Percentiles rank a stretch among this genome's conserved stretches.
These are phyloP conservation scores for Julus scanicus DNA, from an alignment of 2,888 invertebrate genomes.

Conservation along the genomic window DNA sequence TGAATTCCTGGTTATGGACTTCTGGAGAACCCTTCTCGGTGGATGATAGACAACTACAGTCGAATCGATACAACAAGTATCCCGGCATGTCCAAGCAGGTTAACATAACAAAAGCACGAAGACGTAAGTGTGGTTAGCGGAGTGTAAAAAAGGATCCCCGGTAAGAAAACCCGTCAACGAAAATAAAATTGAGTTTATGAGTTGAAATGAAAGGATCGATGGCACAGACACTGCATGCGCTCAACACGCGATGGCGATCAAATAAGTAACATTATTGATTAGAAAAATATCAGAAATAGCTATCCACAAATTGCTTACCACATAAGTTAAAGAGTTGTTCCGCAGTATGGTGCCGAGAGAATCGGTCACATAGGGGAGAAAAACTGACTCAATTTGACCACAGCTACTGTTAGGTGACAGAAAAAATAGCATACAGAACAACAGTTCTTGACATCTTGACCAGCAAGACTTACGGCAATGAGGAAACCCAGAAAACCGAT, in stretches of 20 bases:
- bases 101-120: background rate
- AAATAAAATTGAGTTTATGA: slow-evolving; percentile 36
- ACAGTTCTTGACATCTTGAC: background rate
- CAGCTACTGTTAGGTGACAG: background rate
- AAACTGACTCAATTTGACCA: background rate
- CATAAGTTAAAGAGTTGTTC: too few relatives aligned
- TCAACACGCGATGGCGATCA: background rate
- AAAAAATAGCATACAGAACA: background rate
- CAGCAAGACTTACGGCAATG: background rate
- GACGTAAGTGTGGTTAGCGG: background rate
- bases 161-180: background rate
- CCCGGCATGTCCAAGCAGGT: background rate
- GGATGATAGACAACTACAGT: background rate
- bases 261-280: slow-evolving; percentile 16
- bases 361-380: background rate
- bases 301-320: background rate
- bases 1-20: background rate
- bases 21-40: background rate
- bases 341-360: background rate
- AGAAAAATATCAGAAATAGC: slow-evolving; percentile 9
- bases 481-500: too few relatives aligned
- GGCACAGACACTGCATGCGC: background rate
- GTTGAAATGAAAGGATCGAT: slow-evolving; percentile 25
- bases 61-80: slow-evolving; percentile 21
- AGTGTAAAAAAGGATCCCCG: slow-evolving; percentile 2